phyloP scores from a whole-genome alignment of 2,113 vertebrate species.

The Atherinomorus stipes region DNA sequence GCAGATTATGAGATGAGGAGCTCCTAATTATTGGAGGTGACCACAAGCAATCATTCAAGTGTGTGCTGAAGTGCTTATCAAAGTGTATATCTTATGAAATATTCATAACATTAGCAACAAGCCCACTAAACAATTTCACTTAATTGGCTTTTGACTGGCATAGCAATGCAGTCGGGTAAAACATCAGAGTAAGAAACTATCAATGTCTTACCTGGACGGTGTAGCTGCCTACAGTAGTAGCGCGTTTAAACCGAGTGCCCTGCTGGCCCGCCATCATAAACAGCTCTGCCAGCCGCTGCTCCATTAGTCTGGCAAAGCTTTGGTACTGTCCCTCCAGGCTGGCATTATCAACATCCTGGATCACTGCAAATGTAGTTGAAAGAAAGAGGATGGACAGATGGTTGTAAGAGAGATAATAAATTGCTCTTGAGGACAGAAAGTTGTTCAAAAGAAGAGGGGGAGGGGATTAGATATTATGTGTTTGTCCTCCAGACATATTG shows the following conservation, averaged over 20 bases:
- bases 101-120: constrained; percentile 47
- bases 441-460: neutral
- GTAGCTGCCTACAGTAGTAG: constrained; percentile 92
- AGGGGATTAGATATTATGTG: neutral
- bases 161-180: constrained; percentile 11
- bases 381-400: constrained; percentile 40
- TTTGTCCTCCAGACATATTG: neutral
- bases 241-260: constrained; percentile 89
- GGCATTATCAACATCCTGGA: constrained; percentile 93
- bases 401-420: constrained; percentile 31
- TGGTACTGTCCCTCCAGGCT: constrained; percentile 93
- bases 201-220: constrained; percentile 90
- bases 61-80: constrained; percentile 29
- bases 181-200: constrained; percentile 21
- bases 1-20: constrained; percentile 51
- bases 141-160: constrained; percentile 25
- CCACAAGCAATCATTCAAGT: constrained; percentile 39
- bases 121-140: constrained; percentile 23
- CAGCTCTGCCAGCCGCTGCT: constrained; percentile 93
- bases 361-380: constrained; percentile 82
- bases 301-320: constrained; percentile 97
- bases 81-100: constrained; percentile 51
- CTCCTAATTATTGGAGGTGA: constrained; percentile 56
- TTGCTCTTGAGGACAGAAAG: constrained; percentile 9
- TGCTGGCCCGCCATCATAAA: constrained; percentile 94